These are phyloP conservation scores for Gobius niger DNA, from an alignment of 2,113 vertebrate genomes.

Conservation along the genomic window DNA sequence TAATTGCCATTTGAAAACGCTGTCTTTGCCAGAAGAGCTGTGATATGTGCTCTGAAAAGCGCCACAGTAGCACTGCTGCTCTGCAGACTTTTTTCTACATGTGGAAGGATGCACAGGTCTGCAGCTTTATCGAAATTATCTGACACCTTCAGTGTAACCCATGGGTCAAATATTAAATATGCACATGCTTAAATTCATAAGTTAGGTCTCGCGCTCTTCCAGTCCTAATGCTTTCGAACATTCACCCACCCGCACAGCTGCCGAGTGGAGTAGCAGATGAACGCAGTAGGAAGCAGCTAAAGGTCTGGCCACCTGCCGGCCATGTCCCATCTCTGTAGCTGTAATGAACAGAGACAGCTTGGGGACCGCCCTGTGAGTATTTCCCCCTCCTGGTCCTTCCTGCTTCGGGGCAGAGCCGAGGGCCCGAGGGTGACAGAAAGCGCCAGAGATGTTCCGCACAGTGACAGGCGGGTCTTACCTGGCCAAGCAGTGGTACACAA, in stretches of 20 bases:
- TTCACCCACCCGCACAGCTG: constrained; percentile 41
- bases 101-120: constrained; percentile 42
- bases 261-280: constrained; percentile 77
- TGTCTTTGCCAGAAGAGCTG: constrained; percentile 35
- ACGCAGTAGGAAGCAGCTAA: constrained; percentile 84
- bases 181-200: constrained; percentile 32
- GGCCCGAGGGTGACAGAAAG: constrained; percentile 87
- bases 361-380: constrained; percentile 85
- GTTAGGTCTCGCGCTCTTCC: constrained; percentile 35
- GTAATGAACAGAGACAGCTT: constrained; percentile 98
- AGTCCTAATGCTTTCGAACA: constrained; percentile 4
- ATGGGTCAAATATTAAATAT: constrained; percentile 56
- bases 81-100: constrained; percentile 26
- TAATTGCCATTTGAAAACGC: constrained; percentile 57
- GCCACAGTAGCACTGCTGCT: constrained; percentile 41
- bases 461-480: constrained; percentile 84
- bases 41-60: constrained; percentile 47
- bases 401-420: constrained; percentile 80
- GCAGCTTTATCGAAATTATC: constrained; percentile 25
- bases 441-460: constrained; percentile 84
- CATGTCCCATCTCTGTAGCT: constrained; percentile 84
- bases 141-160: constrained; percentile 31
- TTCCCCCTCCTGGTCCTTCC: constrained; percentile 56
- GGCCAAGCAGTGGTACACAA: constrained; percentile 78
- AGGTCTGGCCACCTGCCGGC: constrained; percentile 91